phyloP scores from a whole-genome alignment of 2,888 invertebrate genomes.

The Apamea anceps region DNA sequence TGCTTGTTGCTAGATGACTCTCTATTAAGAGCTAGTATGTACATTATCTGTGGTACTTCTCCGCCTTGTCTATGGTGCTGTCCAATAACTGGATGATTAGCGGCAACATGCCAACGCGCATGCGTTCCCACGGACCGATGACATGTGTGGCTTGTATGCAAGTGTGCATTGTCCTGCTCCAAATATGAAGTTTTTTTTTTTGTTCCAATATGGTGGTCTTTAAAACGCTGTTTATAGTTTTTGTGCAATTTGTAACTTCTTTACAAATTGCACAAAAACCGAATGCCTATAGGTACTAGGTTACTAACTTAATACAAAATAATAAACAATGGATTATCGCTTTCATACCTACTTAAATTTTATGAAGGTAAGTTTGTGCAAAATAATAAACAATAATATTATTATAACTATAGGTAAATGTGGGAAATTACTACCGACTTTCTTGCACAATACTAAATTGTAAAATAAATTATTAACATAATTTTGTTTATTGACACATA shows the following conservation, averaged over 20 bases:
- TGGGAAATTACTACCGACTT: background rate
- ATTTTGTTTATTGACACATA: background rate
- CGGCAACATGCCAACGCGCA: conserved; percentile 53
- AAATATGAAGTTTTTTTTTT: conserved; percentile 31
- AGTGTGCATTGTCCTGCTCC: conserved; percentile 64
- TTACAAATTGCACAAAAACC: no score
- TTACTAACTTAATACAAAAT: background rate
- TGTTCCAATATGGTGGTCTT: background rate
- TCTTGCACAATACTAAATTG: background rate
- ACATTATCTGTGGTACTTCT: conserved; percentile 37
- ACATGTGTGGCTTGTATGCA: conserved; percentile 64
- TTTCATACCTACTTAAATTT: background rate
- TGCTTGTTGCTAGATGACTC: background rate
- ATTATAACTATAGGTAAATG: background rate
- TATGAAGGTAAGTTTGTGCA: background rate
- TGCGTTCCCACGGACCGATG: conserved; percentile 66
- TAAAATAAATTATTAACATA: background rate
- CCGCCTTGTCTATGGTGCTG: background rate
- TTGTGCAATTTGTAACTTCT: background rate
- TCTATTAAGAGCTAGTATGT: background rate
- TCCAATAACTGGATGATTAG: conserved; percentile 58
- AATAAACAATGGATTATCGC: background rate
- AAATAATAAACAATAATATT: conserved; percentile 21
- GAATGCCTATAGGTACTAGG: background rate
- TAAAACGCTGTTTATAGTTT: background rate